Evolutionary conservation across 2,797 vertebrate genomes (phyloP).

Genomic region (Dipus sagitta): DNA sequence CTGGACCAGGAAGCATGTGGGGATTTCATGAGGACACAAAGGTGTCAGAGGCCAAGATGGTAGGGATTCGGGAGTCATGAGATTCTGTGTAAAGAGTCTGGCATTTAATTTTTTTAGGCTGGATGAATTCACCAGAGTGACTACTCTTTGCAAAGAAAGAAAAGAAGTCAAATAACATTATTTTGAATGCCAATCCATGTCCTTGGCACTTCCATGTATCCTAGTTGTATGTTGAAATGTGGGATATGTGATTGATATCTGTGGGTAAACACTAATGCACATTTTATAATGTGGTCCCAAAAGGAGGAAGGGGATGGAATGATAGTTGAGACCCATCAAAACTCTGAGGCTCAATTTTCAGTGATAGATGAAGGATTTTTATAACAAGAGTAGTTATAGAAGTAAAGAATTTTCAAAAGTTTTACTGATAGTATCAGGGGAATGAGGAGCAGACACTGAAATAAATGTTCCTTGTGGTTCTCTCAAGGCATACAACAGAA

Average conservation of each 20-base stretch:
- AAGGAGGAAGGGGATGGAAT: background rate
- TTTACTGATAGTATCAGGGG: background rate
- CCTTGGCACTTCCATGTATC: background rate
- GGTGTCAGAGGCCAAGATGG: background rate
- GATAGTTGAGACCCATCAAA: background rate
- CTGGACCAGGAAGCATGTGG: background rate
- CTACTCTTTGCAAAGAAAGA: background rate
- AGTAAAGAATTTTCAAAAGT: background rate
- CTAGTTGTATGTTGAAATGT: background rate
- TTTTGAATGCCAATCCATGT: background rate
- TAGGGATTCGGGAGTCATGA: background rate
- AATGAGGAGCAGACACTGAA: background rate
- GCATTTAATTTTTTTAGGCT: background rate
- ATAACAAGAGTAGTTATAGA: background rate
- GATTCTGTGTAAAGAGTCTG: background rate
- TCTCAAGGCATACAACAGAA: background rate
- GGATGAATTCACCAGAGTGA: background rate
- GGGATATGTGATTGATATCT: background rate
- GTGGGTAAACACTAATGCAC: background rate
- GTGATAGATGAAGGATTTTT: background rate
- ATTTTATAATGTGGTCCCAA: background rate
- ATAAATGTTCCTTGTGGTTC: background rate
- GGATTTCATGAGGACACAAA: background rate
- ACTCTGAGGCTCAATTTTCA: background rate
- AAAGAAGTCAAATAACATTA: slow-evolving; percentile 20